Percentiles rank a stretch among this genome's conserved stretches.
Evolutionary conservation across 2,113 vertebrate genomes (phyloP).

Genomic region (Melanotaenia duboulayi): DNA sequence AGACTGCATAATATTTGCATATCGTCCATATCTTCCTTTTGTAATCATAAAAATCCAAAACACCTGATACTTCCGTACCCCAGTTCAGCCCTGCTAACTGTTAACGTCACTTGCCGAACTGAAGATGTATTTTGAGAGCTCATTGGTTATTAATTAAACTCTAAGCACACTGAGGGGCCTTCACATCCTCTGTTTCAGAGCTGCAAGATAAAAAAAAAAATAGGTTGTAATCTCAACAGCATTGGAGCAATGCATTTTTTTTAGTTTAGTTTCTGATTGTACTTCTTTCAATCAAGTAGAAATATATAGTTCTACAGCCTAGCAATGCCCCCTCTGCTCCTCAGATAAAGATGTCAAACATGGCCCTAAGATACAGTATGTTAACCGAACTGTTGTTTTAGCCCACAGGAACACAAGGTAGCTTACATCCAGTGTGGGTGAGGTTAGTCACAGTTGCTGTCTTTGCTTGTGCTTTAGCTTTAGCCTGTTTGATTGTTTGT

Average conservation of each 20-base stretch:
- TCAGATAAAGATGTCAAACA: conserved; percentile 31
- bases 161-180: conserved; percentile 66
- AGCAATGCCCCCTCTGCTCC: conserved; percentile 21
- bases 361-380: conserved; percentile 17
- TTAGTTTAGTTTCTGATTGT: conserved; percentile 27
- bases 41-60: conserved; percentile 3
- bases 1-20: too few species aligned
- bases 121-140: conserved; percentile 32
- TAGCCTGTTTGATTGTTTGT: conserved; percentile 54
- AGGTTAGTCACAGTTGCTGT: conserved; percentile 64
- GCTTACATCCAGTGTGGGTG: conserved; percentile 34
- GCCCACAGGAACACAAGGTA: conserved; percentile 44
- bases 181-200: conserved; percentile 7
- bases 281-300: conserved; percentile 16
- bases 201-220: conserved; percentile 22
- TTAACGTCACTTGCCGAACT: conserved; percentile 28
- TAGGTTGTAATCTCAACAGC: conserved; percentile 34
- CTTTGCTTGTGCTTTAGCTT: conserved; percentile 70
- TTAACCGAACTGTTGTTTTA: conserved; percentile 36
- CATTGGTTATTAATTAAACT: conserved; percentile 45
- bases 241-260: conserved; percentile 42
- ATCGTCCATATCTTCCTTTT: too few species aligned
- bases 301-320: conserved; percentile 22
- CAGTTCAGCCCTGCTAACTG: conserved; percentile 36
- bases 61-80: conserved; percentile 43